Base-by-base conservation (phyloP, 1,140 invertebrate genomes). In the Drosophila kepulauana region DNA sequence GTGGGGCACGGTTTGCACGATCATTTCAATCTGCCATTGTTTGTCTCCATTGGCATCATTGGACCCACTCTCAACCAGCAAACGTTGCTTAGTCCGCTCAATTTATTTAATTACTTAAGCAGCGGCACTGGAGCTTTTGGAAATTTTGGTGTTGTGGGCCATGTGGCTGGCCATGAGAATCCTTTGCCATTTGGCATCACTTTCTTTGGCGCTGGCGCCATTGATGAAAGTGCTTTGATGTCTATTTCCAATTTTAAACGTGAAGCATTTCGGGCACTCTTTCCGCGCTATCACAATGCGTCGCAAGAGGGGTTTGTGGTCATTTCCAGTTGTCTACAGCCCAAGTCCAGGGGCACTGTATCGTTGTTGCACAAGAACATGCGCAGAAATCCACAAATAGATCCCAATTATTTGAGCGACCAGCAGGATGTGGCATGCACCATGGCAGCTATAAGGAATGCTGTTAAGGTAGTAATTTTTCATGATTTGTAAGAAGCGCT, bases 371-470 rank as follows among this genome's bases (percentile, higher is more conserved):
- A 94, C 41, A 90, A 79, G 8, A 94, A 95, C 84, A 95, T 96
- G 20, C 90, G 91, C 0, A 89, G 91, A 1, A 93, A 94, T 46
- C 96, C 96, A 0, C 88, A 94, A 5, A 96, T 98, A 13, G 95
- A 98, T 92, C 96, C 97, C 0, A 95, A 95, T 48, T 97, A 97
- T 86, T 91, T 97, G n/a, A 92, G 94, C 10, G 79, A 94, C 2
- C 72, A 92, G 0, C 91, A 93, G 10, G 96, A 97, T 82, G 88
- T 96, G 3, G 72, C 84, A 5, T 96, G 96, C 79, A 95, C 95
- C 62, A 93, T 95, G 11, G 92, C 93, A 87, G 95, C 95, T 3
- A 93, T 96, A 46, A 94, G 94, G 54, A 86, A 95, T 35, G 94
- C 94, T 0, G 91, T 95, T 5, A 85, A 93, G 62, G 91, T 86